A percentile compares a stretch with the other conserved stretches of the same genome.
Conservation (phyloP, 2,113 vertebrate genomes). For the Vulpes lagopus region DNA sequence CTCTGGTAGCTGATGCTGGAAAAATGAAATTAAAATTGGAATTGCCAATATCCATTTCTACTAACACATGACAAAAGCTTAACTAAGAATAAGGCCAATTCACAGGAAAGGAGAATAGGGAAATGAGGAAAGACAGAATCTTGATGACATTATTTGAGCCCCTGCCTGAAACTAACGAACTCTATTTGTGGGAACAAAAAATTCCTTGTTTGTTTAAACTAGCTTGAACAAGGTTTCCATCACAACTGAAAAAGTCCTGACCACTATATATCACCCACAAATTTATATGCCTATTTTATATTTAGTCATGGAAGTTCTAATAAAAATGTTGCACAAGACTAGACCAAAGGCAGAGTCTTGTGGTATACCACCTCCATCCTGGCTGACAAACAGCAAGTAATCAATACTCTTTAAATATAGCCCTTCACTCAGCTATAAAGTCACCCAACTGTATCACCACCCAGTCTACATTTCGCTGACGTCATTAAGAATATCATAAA, state of each 20-base stretch:
- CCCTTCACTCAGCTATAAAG: constrained; percentile 41
- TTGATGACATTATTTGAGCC: background rate
- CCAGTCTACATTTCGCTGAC: constrained; percentile 16
- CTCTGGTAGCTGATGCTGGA: background rate
- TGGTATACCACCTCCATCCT: background rate
- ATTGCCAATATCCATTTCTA: background rate
- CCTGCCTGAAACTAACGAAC: background rate
- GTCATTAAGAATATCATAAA: constrained; percentile 43
- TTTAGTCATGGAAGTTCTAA: constrained; percentile 32
- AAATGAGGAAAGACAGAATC: constrained; percentile 30
- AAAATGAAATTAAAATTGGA: constrained; percentile 23
- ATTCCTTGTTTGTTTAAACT: constrained; percentile 42
- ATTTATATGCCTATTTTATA: background rate
- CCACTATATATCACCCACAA: background rate
- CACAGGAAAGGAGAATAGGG: constrained; percentile 19
- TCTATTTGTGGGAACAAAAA: constrained; percentile 1
- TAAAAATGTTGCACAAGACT: constrained; percentile 35
- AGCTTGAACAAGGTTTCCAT: background rate
- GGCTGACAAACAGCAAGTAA: constrained; percentile 34
- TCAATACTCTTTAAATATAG: constrained; percentile 49
- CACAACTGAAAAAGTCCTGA: constrained; percentile 9
- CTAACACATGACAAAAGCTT: background rate
- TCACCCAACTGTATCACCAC: background rate
- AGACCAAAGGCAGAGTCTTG: constrained; percentile 4
- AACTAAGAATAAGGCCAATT: constrained; percentile 45